Conservation (phyloP, 2,888 invertebrate genomes). For the Eilema griseolum region DNA sequence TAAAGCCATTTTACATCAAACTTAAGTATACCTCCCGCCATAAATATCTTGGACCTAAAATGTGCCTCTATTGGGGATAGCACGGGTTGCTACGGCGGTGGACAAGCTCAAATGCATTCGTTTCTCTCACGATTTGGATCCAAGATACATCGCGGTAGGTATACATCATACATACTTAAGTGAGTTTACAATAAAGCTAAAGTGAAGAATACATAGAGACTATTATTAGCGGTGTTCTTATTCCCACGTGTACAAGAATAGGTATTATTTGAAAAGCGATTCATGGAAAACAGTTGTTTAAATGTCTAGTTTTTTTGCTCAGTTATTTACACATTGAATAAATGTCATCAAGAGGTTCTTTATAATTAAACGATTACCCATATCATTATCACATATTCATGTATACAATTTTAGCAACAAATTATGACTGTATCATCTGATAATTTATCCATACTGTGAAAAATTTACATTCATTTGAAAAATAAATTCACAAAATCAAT, state of each 20-base stretch:
- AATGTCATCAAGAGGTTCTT: not conserved
- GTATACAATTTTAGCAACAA: too few species aligned
- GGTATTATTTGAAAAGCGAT: not conserved
- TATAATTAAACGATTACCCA: not conserved
- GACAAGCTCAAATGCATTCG: too few species aligned
- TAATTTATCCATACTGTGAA: too few species aligned
- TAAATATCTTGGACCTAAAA: too few species aligned
- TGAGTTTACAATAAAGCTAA: not conserved
- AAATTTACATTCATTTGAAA: too few species aligned
- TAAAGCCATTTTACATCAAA: not conserved
- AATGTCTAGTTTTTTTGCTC: not conserved
- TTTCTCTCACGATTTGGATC: too few species aligned
- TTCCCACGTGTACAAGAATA: conserved; percentile 16
- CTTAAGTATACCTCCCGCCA: too few species aligned
- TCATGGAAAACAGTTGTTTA: not conserved
- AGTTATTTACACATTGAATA: not conserved
- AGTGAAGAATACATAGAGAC: not conserved
- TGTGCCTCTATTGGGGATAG: too few species aligned
- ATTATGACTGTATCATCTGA: too few species aligned
- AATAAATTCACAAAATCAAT: too few species aligned
- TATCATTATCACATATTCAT: not conserved
- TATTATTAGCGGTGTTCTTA: not conserved
- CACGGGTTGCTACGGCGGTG: too few species aligned
- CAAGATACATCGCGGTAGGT: too few species aligned
- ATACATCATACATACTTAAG: not conserved